Base-by-base conservation (phyloP, 2,888 invertebrate genomes). In the Polylopha cassiicola region DNA sequence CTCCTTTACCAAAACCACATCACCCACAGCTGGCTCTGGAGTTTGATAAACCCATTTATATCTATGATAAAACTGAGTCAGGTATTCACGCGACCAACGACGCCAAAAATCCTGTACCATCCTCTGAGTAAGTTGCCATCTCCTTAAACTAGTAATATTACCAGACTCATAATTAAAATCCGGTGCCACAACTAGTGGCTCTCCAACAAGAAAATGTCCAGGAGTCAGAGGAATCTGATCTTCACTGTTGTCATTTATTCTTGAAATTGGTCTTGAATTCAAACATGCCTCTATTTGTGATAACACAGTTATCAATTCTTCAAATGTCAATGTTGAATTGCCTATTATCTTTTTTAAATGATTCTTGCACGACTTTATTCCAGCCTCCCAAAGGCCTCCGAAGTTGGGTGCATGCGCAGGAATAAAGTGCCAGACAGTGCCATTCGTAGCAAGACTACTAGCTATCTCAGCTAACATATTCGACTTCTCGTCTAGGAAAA, bases 131-230 rank as follows among this genome's bases (percentile, higher is more conserved):
- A 44, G 28, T 9, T 44, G 42, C 50, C 47, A 50, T 13, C 46
- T 16, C 15, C 18, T 20, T n/a, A 50, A 31, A 13, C 9, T 18
- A 17, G 31, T 42, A 6, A 34, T 17, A 7, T 34, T 34, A 10
- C 4, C 5, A n/a, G 8, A 17, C 18, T 37, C 41, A 22, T 29
- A 42, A 24, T 44, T 42, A 4, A 6, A 9, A 15, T 45, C 45
- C 3, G 48, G 43, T 5, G 21, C 30, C 8, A 27, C 3, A n/a
- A 48, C 23, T 8, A 41, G 9, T 8, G 44, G 41, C 28, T 44
- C 38, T n/a, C 51, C 47, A 1, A 52, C 33, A 13, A 50, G 22
- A 31, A 52, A 50, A 26, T 50, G 50, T 5, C 43, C 47, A 0
- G 48, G 45, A n/a, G 48, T 52, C 14, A 50, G 34, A 3, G 43